phyloP scores from a whole-genome alignment of 2,113 vertebrate genomes.

The Carollia perspicillata region DNA sequence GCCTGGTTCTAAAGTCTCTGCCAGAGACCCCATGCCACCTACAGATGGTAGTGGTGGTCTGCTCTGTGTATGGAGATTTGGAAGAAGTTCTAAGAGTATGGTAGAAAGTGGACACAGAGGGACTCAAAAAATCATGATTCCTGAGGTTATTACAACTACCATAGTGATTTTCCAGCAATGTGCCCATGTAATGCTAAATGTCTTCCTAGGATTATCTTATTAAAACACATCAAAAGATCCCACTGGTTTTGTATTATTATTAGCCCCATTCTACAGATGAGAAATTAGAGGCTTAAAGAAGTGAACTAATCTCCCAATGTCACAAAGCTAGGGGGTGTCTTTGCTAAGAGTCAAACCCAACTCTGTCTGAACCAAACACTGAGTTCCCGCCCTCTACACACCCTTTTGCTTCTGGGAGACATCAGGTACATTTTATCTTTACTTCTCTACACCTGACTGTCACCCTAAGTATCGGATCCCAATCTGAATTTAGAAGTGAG shows the following conservation, averaged over 20 bases:
- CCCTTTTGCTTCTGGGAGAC: not conserved
- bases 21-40: not conserved
- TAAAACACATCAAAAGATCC: not conserved
- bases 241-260: not conserved
- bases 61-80: not conserved
- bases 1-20: not conserved
- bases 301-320: not conserved
- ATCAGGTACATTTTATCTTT: not conserved
- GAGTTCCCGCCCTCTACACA: not conserved
- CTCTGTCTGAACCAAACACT: not conserved
- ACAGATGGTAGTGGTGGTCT: not conserved
- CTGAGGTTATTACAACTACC: not conserved
- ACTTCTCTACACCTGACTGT: not conserved
- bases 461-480: not conserved
- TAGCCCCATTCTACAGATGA: not conserved
- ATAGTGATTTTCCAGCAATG: not conserved
- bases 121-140: not conserved
- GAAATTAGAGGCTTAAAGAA: not conserved
- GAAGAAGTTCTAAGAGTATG: not conserved
- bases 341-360: not conserved
- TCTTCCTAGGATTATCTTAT: not conserved
- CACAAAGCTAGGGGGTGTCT: not conserved
- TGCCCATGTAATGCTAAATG: not conserved
- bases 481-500: not conserved
- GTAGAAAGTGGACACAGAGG: not conserved